phyloP scores from a whole-genome alignment of 2,797 vertebrate species.

The Poeciliopsis gracilis region DNA sequence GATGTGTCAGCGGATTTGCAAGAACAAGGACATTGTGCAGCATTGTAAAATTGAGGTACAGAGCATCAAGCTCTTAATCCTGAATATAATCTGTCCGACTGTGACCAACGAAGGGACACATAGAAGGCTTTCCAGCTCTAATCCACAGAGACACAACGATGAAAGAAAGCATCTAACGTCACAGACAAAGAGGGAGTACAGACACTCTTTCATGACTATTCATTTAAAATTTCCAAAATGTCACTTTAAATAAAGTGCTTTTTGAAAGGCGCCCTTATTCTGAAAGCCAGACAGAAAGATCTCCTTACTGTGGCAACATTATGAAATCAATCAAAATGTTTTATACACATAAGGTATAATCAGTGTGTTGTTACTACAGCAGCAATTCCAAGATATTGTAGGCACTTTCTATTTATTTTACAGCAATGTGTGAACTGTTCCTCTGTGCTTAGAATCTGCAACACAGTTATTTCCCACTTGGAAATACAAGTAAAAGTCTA shows the following conservation, averaged over 20 bases:
- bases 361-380: not conserved
- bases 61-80: conserved; percentile 77
- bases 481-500: conserved; percentile 20
- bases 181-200: conserved; percentile 22
- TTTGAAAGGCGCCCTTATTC: not conserved
- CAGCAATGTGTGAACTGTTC: conserved; percentile 10
- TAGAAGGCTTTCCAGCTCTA: conserved; percentile 72
- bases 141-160: conserved; percentile 66
- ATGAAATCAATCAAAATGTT: conserved; percentile 16
- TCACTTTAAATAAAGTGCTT: conserved; percentile 8
- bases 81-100: conserved; percentile 78
- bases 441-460: conserved; percentile 10
- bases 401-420: not conserved
- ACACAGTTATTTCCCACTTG: conserved; percentile 13
- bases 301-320: conserved; percentile 17
- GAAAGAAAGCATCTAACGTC: conserved; percentile 58
- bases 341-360: not conserved
- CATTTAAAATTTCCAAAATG: conserved; percentile 20
- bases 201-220: conserved; percentile 30
- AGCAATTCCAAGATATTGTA: conserved; percentile 9
- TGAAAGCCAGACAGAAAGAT: not conserved
- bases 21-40: conserved; percentile 63
- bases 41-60: conserved; percentile 67
- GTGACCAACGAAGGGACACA: conserved; percentile 69
- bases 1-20: conserved; percentile 37